A percentile compares a stretch with the other conserved stretches of the same genome.
These are phyloP conservation scores for Mellivora capensis DNA, from an alignment of 2,113 vertebrate genomes.

Conservation along the genomic window DNA sequence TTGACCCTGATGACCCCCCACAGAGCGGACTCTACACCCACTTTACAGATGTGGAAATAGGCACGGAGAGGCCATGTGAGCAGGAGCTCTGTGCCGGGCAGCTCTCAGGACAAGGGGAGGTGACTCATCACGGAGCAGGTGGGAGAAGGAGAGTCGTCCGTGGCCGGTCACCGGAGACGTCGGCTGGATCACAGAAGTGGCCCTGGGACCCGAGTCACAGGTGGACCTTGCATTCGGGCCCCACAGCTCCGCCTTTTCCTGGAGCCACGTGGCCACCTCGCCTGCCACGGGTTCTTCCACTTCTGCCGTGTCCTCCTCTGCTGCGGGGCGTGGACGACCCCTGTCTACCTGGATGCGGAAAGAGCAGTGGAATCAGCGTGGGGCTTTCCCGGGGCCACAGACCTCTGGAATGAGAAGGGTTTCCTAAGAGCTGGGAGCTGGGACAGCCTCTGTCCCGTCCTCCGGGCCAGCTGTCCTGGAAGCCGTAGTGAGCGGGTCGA, in stretches of 20 bases:
- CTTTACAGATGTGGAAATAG: background rate
- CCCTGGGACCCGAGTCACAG: no score
- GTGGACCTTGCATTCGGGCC: no score
- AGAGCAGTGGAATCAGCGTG: background rate
- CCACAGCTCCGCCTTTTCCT: accelerated
- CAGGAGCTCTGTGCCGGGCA: background rate
- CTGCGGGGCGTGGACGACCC: accelerated
- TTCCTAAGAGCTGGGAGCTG: background rate
- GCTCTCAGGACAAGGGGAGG: no score
- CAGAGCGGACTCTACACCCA: background rate
- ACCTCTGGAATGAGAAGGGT: background rate
- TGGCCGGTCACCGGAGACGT: accelerated
- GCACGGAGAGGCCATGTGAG: background rate
- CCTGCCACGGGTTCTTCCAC: background rate
- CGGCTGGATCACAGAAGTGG: background rate
- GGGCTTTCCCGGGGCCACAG: background rate
- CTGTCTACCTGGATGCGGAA: background rate
- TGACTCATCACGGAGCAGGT: background rate
- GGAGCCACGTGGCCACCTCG: background rate
- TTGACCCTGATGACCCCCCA: no score
- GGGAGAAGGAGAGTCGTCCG: background rate
- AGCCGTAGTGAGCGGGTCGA: background rate
- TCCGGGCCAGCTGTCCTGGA: background rate
- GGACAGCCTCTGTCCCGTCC: background rate
- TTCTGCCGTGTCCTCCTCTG: background rate